These are phyloP conservation scores for Drosophila peninsularis DNA, from an alignment of 2,888 invertebrate genomes.

Conservation along the genomic window DNA sequence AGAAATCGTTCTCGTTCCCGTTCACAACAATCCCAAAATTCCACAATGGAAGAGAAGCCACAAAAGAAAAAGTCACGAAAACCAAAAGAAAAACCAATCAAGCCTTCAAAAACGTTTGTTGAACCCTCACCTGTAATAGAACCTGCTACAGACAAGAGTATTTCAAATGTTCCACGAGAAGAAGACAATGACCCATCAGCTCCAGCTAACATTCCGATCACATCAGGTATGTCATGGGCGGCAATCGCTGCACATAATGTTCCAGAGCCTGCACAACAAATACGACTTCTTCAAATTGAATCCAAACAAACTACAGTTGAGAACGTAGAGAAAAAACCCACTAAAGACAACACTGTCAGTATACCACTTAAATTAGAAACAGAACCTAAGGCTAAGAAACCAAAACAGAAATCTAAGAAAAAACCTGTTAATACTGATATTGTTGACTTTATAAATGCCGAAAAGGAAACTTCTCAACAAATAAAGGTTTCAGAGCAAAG, in stretches of 20 bases:
- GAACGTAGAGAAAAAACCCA: slow-evolving; percentile 32
- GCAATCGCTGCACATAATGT: slow-evolving; percentile 80
- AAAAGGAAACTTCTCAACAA: slow-evolving; percentile 43
- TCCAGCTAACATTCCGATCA: slow-evolving; percentile 23
- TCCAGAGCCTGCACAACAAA: slow-evolving; percentile 76
- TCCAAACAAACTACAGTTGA: slow-evolving; percentile 19
- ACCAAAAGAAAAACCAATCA: slow-evolving; percentile 33
- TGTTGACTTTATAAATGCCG: slow-evolving; percentile 63
- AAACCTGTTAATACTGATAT: slow-evolving; percentile 41
- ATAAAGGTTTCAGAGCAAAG: slow-evolving; percentile 4
- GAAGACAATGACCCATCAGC: slow-evolving; percentile 9
- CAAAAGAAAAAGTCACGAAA: slow-evolving; percentile 83
- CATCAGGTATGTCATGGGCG: slow-evolving; percentile 78
- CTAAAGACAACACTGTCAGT: slow-evolving; percentile 36
- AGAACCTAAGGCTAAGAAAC: slow-evolving; percentile 65
- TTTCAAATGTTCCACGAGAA: neutral
- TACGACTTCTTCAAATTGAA: slow-evolving; percentile 60
- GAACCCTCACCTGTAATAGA: slow-evolving; percentile 11
- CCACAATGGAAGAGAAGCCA: slow-evolving; percentile 82
- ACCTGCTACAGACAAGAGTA: neutral
- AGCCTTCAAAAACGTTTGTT: neutral
- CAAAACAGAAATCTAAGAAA: slow-evolving; percentile 68
- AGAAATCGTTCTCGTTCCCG: slow-evolving; percentile 86
- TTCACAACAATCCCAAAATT: slow-evolving; percentile 82
- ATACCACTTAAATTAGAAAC: slow-evolving; percentile 58